Base-by-base conservation (phyloP, 2,797 vertebrate genomes). In the Eulemur mongoz region DNA sequence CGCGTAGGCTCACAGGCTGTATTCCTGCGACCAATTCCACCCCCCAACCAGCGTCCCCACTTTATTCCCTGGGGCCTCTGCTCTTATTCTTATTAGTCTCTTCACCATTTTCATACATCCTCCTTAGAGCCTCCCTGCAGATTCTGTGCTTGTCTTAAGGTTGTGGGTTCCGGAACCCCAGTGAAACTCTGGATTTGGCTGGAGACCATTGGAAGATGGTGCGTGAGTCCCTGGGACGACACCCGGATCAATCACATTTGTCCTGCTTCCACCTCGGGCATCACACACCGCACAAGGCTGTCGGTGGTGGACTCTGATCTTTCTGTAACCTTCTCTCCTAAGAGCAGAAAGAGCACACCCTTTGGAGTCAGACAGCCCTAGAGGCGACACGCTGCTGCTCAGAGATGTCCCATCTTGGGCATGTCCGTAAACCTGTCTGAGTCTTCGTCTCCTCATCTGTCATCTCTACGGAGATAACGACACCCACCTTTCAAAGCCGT, bases 221-320 rank as follows among this genome's bases (percentile, higher is more conserved):
- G 22, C 35, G 18, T 79, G 30, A n/a, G 48, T 57, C 38, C 35
- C 15, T 45, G n/a, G 54, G 52, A 25, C 25, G 38, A 43, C 4
- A 17, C 23, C 12, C 20, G 0, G 6, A 52, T 13, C 52, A 8
- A 1, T 35, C 38, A 59, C 2, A 0, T n/a, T n/a, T 23, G 32
- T 81, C 23, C 14, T 32, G 9, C 23, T 25, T 6, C 35, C 35
- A 23, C 17, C 52, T 87, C 0, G 11, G 15, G 40, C 10, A 5
- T 82, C 45, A 22, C 9, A 13, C 38, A 32, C 0, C 2, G 23
- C 22, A 17, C 1, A 0, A 45, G 4, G 25, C 12, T 59, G 45
- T 17, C 80, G 35, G 18, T 43, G 82, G 78, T 43, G 82, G 78
- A 65, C 50, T 30, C 72, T 18, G 2, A 6, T 73, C 20, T 14